Conservation (phyloP, 2,113 vertebrate genomes). For the Sminthopsis crassicaudata region DNA sequence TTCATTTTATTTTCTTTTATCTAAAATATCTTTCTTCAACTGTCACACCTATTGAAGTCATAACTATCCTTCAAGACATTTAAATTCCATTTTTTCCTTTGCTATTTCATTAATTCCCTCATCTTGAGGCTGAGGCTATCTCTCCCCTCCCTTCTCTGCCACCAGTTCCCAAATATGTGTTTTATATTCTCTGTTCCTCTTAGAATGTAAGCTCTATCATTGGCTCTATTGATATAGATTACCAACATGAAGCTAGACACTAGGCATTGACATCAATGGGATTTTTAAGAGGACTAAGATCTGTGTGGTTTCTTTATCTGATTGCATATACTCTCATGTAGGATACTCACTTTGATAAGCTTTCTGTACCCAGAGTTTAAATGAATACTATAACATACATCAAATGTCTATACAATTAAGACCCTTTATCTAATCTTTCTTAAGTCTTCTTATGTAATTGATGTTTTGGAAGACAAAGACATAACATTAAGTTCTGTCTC, state of each 20-base stretch:
- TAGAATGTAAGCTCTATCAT: background rate
- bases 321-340: conserved; percentile 3
- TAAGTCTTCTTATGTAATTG: conserved; percentile 52
- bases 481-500: conserved; percentile 67
- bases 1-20: background rate
- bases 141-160: background rate
- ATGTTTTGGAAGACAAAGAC: conserved; percentile 58
- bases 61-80: background rate
- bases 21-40: background rate
- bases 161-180: background rate
- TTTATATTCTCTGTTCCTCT: background rate
- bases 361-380: conserved; percentile 26
- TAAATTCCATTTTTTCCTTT: background rate
- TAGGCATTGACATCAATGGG: background rate
- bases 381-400: background rate
- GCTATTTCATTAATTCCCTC: background rate
- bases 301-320: conserved; percentile 3
- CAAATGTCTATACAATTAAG: conserved; percentile 50
- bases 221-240: background rate
- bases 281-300: conserved; percentile 15
- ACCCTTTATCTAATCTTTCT: conserved; percentile 60
- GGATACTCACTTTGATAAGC: conserved; percentile 21
- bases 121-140: background rate
- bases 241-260: background rate
- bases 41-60: background rate